These are phyloP conservation scores for Arrhamphus sclerolepis DNA, from an alignment of 2,797 vertebrate genomes.

Conservation along the genomic window DNA sequence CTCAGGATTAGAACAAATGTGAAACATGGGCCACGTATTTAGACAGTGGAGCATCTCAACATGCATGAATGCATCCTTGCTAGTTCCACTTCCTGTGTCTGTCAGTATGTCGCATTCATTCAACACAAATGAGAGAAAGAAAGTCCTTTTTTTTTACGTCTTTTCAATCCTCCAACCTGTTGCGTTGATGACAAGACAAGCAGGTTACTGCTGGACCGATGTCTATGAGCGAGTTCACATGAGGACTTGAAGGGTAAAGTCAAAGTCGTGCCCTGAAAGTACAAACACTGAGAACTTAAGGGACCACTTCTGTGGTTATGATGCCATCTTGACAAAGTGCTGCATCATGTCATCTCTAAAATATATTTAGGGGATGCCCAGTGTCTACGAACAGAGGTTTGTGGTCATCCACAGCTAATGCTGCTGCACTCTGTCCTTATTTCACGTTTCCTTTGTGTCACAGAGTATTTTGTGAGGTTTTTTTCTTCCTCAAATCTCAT, in stretches of 20 bases:
- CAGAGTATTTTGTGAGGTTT: slow-evolving; percentile 9
- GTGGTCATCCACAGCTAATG: neutral
- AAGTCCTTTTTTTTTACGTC: neutral
- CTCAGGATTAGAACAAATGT: too few species aligned
- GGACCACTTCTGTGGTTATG: slow-evolving; percentile 34
- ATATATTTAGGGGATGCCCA: slow-evolving; percentile 16
- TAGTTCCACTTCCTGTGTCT: too few species aligned
- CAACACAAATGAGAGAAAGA: too few species aligned
- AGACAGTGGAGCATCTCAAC: too few species aligned
- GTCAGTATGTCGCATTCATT: too few species aligned
- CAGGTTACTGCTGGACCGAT: neutral
- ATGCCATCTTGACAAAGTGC: slow-evolving; percentile 49
- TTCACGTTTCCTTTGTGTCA: slow-evolving; percentile 29
- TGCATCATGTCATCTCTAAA: slow-evolving; percentile 28
- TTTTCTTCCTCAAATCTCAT: slow-evolving; percentile 25
- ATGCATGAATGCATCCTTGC: too few species aligned
- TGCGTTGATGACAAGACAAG: too few species aligned
- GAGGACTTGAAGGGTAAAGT: slow-evolving; percentile 19
- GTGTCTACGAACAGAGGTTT: slow-evolving; percentile 19
- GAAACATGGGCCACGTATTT: too few species aligned
- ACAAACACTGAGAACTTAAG: slow-evolving; percentile 26
- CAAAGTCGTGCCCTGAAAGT: slow-evolving; percentile 13
- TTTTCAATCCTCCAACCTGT: too few species aligned
- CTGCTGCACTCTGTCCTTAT: slow-evolving; percentile 24
- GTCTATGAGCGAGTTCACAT: slow-evolving; percentile 17